Evolutionary conservation across 2,888 invertebrate species (phyloP).

Genomic region (Pollenia amentaria): DNA sequence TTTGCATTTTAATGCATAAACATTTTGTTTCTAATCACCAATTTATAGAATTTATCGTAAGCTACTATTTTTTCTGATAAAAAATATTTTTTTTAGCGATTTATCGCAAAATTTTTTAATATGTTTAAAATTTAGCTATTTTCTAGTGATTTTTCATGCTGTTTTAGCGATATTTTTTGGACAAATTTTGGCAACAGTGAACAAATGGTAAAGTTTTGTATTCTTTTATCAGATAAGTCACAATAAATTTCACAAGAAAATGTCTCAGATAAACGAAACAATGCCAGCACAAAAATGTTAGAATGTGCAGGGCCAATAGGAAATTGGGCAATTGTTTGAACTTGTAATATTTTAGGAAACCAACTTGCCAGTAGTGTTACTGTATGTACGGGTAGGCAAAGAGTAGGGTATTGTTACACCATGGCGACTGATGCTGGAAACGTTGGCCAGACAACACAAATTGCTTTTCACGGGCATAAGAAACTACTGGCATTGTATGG

Average conservation of each 20-base stretch:
- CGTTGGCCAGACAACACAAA: slow-evolving; percentile 88
- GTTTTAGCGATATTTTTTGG: no score
- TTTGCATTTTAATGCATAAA: no score
- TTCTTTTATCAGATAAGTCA: slow-evolving; percentile 77
- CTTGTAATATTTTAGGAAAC: slow-evolving; percentile 94
- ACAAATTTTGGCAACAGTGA: no score
- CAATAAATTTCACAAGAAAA: slow-evolving; percentile 74
- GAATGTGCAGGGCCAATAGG: slow-evolving; percentile 92
- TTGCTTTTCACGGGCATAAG: slow-evolving; percentile 86
- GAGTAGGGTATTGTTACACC: slow-evolving; percentile 89
- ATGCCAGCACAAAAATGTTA: slow-evolving; percentile 87
- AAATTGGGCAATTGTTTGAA: slow-evolving; percentile 98
- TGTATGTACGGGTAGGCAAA: slow-evolving; percentile 95
- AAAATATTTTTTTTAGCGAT: no score
- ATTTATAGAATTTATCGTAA: no score
- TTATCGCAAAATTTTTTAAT: no score
- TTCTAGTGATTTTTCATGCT: no score
- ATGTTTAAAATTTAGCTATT: no score
- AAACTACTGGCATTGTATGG: slow-evolving; percentile 86
- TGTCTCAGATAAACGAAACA: slow-evolving; percentile 86
- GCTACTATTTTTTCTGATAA: no score
- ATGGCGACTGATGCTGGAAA: slow-evolving; percentile 85
- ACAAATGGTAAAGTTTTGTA: slow-evolving; percentile 82
- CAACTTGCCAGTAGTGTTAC: slow-evolving; percentile 97
- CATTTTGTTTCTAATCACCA: no score